Evolutionary conservation across 2,797 vertebrate species (phyloP).

Genomic region (Novumbra hubbsi): DNA sequence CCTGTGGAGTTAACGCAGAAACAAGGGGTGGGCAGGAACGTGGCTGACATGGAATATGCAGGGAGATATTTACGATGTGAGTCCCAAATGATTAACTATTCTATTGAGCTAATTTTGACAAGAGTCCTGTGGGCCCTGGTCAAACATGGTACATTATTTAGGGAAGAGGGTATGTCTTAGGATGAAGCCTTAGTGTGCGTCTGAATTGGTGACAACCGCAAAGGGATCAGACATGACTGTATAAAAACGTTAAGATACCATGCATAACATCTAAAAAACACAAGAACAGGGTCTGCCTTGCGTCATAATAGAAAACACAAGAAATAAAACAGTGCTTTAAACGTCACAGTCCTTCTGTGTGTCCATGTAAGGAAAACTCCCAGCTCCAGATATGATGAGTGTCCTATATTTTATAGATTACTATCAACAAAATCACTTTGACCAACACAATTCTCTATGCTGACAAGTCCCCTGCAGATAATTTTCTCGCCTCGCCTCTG

Average conservation of each 20-base stretch:
- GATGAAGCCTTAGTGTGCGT: conserved; percentile 25
- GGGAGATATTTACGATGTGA: conserved; percentile 65
- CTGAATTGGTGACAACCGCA: conserved; percentile 55
- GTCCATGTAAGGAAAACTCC: conserved; percentile 44
- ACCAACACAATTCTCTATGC: conserved; percentile 68
- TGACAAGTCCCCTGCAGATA: conserved; percentile 66
- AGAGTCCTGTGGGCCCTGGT: background rate
- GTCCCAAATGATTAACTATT: background rate
- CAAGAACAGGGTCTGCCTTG: conserved; percentile 48
- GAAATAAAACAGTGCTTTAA: conserved; percentile 44
- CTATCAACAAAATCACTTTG: conserved; percentile 68
- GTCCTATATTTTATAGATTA: conserved; percentile 61
- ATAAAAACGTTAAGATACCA: conserved; percentile 52
- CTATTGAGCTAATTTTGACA: background rate
- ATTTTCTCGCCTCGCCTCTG: conserved; percentile 59
- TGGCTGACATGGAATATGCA: conserved; percentile 76
- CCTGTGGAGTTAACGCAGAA: conserved; percentile 64
- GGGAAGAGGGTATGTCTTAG: background rate
- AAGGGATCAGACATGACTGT: conserved; percentile 48
- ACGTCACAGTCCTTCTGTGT: conserved; percentile 24
- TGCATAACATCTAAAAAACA: conserved; percentile 48
- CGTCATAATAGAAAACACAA: conserved; percentile 42
- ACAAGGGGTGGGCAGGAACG: conserved; percentile 71
- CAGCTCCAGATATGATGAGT: conserved; percentile 15
- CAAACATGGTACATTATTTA: background rate